Conservation (phyloP, 2,797 vertebrate species). For the Neosilurus mollespiculum region DNA sequence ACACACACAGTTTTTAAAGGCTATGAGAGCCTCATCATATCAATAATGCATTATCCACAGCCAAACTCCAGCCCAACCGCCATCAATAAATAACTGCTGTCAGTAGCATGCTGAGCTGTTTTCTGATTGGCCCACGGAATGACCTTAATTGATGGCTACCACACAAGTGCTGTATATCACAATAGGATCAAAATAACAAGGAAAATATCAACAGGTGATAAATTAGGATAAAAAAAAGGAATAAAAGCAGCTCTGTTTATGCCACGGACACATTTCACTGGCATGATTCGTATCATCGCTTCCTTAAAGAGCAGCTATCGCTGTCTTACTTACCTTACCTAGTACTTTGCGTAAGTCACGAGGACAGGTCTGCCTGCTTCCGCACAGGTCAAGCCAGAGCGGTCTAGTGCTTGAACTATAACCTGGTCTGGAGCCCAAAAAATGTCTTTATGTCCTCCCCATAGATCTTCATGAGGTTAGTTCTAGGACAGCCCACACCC, state of each 20-base stretch:
- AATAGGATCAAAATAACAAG: background rate
- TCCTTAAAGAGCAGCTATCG: too few species aligned
- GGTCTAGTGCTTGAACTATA: too few species aligned
- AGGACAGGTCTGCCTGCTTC: too few species aligned
- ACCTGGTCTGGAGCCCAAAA: too few species aligned
- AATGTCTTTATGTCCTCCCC: too few species aligned
- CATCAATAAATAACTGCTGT: slow-evolving; percentile 47
- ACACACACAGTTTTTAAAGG: slow-evolving; percentile 16
- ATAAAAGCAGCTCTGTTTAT: too few species aligned
- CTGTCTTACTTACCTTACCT: too few species aligned
- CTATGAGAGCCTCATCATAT: slow-evolving; percentile 37
- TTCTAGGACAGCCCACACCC: too few species aligned
- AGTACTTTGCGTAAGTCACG: too few species aligned
- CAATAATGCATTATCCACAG: slow-evolving; percentile 45
- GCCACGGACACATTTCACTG: background rate
- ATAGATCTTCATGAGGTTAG: too few species aligned
- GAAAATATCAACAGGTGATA: background rate
- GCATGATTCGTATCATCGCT: background rate
- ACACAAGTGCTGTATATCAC: background rate
- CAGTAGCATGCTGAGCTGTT: slow-evolving; percentile 17
- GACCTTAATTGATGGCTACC: slow-evolving; percentile 21
- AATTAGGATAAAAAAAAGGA: background rate
- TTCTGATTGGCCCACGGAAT: slow-evolving; percentile 4
- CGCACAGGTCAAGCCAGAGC: too few species aligned
- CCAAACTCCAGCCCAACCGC: slow-evolving; percentile 34